Base-by-base conservation (phyloP, 1,140 invertebrate species). In the Bombyx mori region DNA sequence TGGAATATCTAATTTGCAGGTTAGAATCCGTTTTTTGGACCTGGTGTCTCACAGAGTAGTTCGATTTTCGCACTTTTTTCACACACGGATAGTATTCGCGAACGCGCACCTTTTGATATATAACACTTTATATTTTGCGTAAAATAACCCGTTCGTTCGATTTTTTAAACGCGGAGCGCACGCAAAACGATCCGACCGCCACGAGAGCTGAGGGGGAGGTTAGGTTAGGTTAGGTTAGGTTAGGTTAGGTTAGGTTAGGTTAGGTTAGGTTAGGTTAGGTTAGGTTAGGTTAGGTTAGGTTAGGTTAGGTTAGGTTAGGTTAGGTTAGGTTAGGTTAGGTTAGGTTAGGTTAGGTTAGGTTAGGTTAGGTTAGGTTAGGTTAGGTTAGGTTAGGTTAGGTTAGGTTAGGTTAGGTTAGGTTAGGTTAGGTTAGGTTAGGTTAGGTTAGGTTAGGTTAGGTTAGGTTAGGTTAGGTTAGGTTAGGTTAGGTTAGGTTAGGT, bases 201-300 rank as follows among this genome's bases (percentile, higher is more conserved):
- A 10, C 7, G 10, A 10, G 44, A 45, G 10, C 44, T 7, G 44
- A 45, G 10, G 10, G 44, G 44, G 44, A 45, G 44, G 44, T 45
- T 45, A 45, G 44, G 44, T 45, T 45, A 45, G 44, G 44, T 45
- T 45, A 45, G 44, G 44, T 45, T 45, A 45, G 44, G 44, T 45
- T 45, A 45, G 44, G 44, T 45, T 45, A 45, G 44, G 44, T 45
- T 45, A 45, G 44, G 44, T 45, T 45, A 45, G 44, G 44, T 45
- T 45, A 45, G 44, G 44, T 45, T 45, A 45, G 44, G 44, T 45
- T 45, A 45, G 44, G 44, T 45, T 45, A 45, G 44, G 44, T 45
- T 45, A 45, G 44, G 44, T 45, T 45, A 45, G 44, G 44, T 45
- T 45, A 45, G 44, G 7, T 45, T 7, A 45, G 10, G 10, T 7